phyloP scores from a whole-genome alignment of 1,140 invertebrate genomes.

The Drosophila subobscura region DNA sequence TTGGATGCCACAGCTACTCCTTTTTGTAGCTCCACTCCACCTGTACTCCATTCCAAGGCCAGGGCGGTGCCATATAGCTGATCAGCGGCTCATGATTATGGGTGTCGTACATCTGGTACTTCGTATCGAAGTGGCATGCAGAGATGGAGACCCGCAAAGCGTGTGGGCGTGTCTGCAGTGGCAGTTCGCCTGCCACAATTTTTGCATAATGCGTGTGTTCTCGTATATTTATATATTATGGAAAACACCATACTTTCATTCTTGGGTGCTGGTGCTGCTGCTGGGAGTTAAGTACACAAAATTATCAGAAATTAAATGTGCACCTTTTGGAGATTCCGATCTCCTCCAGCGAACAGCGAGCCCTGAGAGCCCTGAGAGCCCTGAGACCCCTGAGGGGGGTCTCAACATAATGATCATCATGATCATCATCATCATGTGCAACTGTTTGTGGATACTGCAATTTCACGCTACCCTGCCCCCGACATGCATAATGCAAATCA shows the following conservation, averaged over 20 bases:
- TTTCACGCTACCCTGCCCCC: slow-evolving; percentile 74
- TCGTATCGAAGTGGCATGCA: slow-evolving; percentile 13
- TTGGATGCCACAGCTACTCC: neutral
- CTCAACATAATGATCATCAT: slow-evolving; percentile 30
- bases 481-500: slow-evolving; percentile 75
- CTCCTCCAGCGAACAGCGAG: slow-evolving; percentile 47
- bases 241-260: slow-evolving; percentile 44
- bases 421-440: slow-evolving; percentile 30
- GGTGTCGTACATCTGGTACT: slow-evolving; percentile 57
- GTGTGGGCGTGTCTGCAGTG: slow-evolving; percentile 25
- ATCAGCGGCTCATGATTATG: slow-evolving; percentile 64
- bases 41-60: slow-evolving; percentile 11
- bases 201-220: slow-evolving; percentile 51
- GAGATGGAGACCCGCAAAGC: neutral
- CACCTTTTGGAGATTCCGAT: slow-evolving; percentile 66
- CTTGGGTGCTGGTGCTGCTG: slow-evolving; percentile 39
- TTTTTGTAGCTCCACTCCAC: too few relatives aligned
- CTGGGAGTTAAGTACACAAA: slow-evolving; percentile 71
- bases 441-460: slow-evolving; percentile 55
- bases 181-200: slow-evolving; percentile 1
- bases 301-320: slow-evolving; percentile 78
- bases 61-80: slow-evolving; percentile 15
- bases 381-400: neutral
- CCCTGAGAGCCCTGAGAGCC: slow-evolving; percentile 6
- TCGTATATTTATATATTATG: slow-evolving; percentile 41